These are phyloP conservation scores for Gadus macrocephalus DNA, from an alignment of 2,113 vertebrate genomes.

Conservation along the genomic window DNA sequence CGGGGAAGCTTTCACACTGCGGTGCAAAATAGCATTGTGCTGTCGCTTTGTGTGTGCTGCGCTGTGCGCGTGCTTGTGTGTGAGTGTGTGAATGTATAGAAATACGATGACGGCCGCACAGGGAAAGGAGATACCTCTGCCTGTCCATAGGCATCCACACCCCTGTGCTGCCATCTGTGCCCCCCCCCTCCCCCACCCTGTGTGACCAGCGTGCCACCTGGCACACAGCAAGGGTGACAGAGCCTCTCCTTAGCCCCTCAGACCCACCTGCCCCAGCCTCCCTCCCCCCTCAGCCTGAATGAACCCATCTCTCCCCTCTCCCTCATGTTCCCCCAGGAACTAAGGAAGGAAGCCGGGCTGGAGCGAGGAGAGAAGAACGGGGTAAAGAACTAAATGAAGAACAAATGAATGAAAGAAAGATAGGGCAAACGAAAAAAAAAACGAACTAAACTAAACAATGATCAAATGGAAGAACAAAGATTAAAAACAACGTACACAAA, in stretches of 20 bases:
- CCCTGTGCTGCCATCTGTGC: slow-evolving; percentile 75
- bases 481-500: too few species aligned
- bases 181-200: slow-evolving; percentile 36
- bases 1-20: slow-evolving; percentile 1
- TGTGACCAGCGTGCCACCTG: slow-evolving; percentile 55
- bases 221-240: slow-evolving; percentile 50
- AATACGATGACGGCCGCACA: slow-evolving; percentile 44
- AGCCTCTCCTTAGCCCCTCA: neutral
- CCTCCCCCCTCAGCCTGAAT: slow-evolving; percentile 35
- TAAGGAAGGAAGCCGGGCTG: too few species aligned
- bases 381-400: too few species aligned
- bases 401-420: too few species aligned
- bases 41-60: slow-evolving; percentile 27
- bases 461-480: too few species aligned
- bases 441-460: too few species aligned
- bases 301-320: slow-evolving; percentile 57
- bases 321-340: slow-evolving; percentile 18
- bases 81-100: slow-evolving; percentile 19
- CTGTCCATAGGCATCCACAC: slow-evolving; percentile 67
- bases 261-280: too few species aligned
- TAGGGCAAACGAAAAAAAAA: too few species aligned
- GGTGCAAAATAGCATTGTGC: neutral
- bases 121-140: slow-evolving; percentile 59
- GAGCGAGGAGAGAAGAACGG: too few species aligned
- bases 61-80: slow-evolving; percentile 20